Conservation (phyloP, 2,113 vertebrate species). For the Cynoglossus semilaevis region DNA sequence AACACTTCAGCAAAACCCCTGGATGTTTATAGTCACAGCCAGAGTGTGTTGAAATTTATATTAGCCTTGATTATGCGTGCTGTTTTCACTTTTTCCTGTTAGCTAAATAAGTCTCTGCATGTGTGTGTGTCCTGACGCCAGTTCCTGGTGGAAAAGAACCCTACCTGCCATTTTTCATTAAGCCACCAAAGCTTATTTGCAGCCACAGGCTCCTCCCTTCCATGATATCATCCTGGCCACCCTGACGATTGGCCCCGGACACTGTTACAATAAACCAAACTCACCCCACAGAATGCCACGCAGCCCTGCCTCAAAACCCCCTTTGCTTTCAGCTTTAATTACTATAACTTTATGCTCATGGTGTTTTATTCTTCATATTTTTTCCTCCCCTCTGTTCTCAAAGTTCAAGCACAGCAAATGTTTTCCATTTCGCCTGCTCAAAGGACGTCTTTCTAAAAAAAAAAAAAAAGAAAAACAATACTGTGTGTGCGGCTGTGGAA, state of each 20-base stretch:
- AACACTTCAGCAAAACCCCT: constrained; percentile 5
- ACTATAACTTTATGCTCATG: constrained; percentile 19
- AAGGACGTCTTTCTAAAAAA: constrained; percentile 36
- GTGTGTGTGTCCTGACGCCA: constrained; percentile 24
- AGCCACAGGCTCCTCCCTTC: constrained; percentile 52
- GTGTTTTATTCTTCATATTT: constrained; percentile 40
- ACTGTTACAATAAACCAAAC: constrained; percentile 50
- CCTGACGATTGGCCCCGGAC: constrained; percentile 53
- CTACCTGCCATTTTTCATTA: constrained; percentile 66
- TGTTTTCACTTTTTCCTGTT: constrained; percentile 15
- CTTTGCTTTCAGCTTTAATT: constrained; percentile 51
- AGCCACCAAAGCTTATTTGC: constrained; percentile 46
- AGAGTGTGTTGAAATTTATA: constrained; percentile 12
- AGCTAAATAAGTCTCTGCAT: constrained; percentile 19
- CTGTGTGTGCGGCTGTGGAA: too few relatives aligned
- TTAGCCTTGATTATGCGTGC: constrained; percentile 23
- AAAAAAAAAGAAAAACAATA: constrained; percentile 38
- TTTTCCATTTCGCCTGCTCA: constrained; percentile 64
- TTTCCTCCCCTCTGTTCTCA: constrained; percentile 13
- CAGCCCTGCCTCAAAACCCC: constrained; percentile 34
- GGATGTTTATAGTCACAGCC: constrained; percentile 23
- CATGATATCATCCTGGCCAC: constrained; percentile 70
- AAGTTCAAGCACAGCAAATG: constrained; percentile 49
- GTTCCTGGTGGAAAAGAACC: constrained; percentile 43
- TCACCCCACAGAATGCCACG: constrained; percentile 49